A percentile compares a stretch with the other conserved stretches of the same genome.
Conservation (phyloP, 2,113 vertebrate species). For the Scomber scombrus region DNA sequence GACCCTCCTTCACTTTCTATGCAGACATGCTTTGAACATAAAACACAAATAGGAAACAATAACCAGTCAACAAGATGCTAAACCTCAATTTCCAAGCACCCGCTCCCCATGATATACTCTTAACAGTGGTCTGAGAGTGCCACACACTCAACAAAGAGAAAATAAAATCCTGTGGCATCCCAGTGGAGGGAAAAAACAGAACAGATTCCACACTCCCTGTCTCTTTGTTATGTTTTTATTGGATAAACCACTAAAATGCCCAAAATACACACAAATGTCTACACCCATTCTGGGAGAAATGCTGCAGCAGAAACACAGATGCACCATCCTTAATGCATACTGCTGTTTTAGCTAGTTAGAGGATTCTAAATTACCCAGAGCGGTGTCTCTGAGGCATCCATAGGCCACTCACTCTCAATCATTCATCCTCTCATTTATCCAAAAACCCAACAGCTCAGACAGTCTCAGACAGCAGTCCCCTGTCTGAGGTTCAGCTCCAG, state of each 20-base stretch:
- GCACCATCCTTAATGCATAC: constrained; percentile 46
- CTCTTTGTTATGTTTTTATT: constrained; percentile 75
- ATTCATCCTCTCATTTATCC: constrained; percentile 53
- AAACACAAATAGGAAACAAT: constrained; percentile 58
- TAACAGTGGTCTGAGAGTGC: constrained; percentile 22
- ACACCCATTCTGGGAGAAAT: constrained; percentile 32
- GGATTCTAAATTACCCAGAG: constrained; percentile 59
- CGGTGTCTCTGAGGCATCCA: constrained; percentile 40
- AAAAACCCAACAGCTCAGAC: constrained; percentile 50
- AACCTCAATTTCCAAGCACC: constrained; percentile 35
- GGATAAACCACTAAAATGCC: constrained; percentile 67
- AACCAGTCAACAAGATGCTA: constrained; percentile 42
- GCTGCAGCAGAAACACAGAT: constrained; percentile 51
- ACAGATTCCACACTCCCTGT: constrained; percentile 51
- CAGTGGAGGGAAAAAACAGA: constrained; percentile 37
- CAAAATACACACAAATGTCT: constrained; percentile 44
- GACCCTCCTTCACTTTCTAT: not conserved
- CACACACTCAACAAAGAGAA: constrained; percentile 31
- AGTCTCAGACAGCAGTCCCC: constrained; percentile 35
- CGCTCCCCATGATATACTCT: constrained; percentile 29
- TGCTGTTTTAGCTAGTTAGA: constrained; percentile 35
- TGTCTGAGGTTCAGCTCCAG: constrained; percentile 44
- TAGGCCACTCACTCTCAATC: constrained; percentile 43
- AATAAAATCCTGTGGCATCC: constrained; percentile 61
- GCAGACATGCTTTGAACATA: constrained; percentile 17